phyloP scores from a whole-genome alignment of 2,797 vertebrate species.

The Megaceryle alcyon region DNA sequence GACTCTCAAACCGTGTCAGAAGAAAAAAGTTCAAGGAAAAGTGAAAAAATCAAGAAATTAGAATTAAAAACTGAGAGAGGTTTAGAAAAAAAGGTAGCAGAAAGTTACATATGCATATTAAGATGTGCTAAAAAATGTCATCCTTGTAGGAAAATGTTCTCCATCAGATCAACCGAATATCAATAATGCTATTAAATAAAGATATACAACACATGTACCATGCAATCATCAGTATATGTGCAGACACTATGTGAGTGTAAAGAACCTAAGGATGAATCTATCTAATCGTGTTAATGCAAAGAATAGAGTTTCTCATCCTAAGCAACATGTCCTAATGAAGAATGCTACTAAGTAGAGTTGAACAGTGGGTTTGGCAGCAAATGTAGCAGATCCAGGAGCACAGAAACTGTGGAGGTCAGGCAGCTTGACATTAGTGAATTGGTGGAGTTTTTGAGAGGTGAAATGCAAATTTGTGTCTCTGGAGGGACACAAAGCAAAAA shows the following conservation, averaged over 20 bases:
- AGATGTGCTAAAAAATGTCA: background rate
- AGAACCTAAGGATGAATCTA: background rate
- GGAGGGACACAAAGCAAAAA: background rate
- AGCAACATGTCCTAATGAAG: background rate
- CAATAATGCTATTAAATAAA: background rate
- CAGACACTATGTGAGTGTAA: background rate
- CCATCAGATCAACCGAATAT: background rate
- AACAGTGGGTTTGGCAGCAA: background rate
- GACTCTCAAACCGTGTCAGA: background rate
- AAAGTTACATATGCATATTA: background rate
- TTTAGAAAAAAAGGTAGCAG: background rate
- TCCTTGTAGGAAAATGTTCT: background rate
- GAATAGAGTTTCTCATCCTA: background rate
- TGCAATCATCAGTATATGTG: background rate
- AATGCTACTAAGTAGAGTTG: background rate
- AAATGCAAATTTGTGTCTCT: background rate
- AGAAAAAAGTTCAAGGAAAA: background rate
- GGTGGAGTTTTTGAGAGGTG: background rate
- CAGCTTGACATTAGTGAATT: background rate
- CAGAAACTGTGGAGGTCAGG: background rate
- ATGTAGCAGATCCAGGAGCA: background rate
- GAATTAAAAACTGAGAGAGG: background rate
- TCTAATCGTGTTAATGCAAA: background rate
- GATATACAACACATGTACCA: fast-evolving
- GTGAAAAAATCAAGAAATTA: background rate